Conservation (phyloP, 2,888 invertebrate species). For the Tuberolachnus salignus region DNA sequence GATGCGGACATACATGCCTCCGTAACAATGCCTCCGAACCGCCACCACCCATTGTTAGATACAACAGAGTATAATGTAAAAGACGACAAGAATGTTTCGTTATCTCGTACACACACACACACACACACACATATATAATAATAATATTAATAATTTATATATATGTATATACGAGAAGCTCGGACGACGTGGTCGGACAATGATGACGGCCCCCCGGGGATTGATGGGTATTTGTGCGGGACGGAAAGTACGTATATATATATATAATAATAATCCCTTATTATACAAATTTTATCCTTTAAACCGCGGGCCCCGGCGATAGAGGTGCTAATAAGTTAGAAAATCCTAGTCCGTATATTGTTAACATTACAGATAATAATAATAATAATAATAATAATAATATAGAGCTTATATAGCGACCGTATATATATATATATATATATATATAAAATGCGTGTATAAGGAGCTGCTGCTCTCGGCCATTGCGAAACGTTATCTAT, state of each 20-base stretch:
- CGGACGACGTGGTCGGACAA: constrained; percentile 29
- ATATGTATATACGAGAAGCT: too few relatives aligned
- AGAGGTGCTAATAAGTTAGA: constrained; percentile 42
- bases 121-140: too few relatives aligned
- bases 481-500: constrained; percentile 17
- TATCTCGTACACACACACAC: background rate
- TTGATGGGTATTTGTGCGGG: constrained; percentile 7
- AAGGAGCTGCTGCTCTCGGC: background rate
- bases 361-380: too few relatives aligned
- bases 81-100: constrained; percentile 38
- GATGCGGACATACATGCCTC: background rate
- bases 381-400: too few relatives aligned
- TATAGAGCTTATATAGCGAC: background rate
- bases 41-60: constrained; percentile 5
- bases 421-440: too few relatives aligned
- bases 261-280: constrained; percentile 27
- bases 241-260: background rate
- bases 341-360: background rate
- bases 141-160: too few relatives aligned
- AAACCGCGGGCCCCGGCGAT: constrained; percentile 5
- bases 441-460: too few relatives aligned
- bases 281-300: constrained; percentile 36
- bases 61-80: constrained; percentile 18
- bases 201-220: constrained; percentile 8
- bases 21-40: background rate